Conservation (phyloP, 2,888 invertebrate genomes). For the Melanostoma scalare region DNA sequence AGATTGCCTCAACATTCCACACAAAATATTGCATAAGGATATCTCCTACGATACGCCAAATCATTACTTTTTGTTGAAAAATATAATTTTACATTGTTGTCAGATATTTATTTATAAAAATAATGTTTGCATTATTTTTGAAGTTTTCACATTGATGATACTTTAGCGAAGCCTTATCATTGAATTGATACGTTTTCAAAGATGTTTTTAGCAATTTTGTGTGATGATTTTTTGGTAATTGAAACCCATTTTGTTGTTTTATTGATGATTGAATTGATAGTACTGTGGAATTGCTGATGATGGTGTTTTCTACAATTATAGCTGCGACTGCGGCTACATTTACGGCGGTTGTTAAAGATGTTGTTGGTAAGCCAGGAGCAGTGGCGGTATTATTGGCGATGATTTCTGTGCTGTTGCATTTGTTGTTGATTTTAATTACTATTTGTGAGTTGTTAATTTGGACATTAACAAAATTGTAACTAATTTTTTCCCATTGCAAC, state of each 20-base stretch:
- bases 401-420: conserved; percentile 66
- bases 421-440: conserved; percentile 63
- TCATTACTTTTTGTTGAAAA: conserved; percentile 20
- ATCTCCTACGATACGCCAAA: conserved; percentile 7
- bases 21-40: conserved; percentile 21
- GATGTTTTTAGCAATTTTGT: conserved; percentile 13
- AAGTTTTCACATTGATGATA: conserved; percentile 32
- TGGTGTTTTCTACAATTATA: conserved; percentile 45
- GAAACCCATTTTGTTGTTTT: conserved; percentile 67
- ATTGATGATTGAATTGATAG: conserved; percentile 36
- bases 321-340: conserved; percentile 28
- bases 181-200: conserved; percentile 29
- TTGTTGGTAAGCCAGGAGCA: conserved; percentile 26
- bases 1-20: conserved; percentile 12
- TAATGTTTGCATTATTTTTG: conserved; percentile 41
- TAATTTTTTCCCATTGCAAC: conserved; percentile 83
- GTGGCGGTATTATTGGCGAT: conserved; percentile 55
- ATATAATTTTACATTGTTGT: conserved; percentile 35
- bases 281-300: conserved; percentile 32
- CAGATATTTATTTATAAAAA: conserved; percentile 49
- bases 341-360: conserved; percentile 26
- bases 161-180: conserved; percentile 26
- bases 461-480: conserved; percentile 73
- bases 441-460: conserved; percentile 70
- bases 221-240: conserved; percentile 51